Percentiles rank a stretch among this genome's conserved stretches.
These are phyloP conservation scores for Scelioninae gen. 1 DNA, from an alignment of 2,888 invertebrate species.

Conservation along the genomic window DNA sequence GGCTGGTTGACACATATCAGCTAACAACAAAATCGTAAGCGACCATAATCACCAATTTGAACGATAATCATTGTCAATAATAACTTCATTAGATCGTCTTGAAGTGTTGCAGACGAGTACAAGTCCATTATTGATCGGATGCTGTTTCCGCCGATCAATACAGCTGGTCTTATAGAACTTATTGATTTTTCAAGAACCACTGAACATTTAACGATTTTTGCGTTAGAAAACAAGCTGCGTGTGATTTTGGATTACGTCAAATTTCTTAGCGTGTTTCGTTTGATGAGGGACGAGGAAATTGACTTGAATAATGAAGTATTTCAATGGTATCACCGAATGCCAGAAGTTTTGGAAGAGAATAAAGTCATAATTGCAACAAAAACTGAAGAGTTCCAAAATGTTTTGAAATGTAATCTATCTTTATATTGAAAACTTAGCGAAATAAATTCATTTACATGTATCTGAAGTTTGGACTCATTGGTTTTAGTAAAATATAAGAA, in stretches of 20 bases:
- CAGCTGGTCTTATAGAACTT: constrained; percentile 93
- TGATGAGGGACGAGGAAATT: constrained; percentile 92
- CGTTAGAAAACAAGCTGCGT: constrained; percentile 91
- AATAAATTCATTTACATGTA: not conserved
- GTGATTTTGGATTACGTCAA: constrained; percentile 89
- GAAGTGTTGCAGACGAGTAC: constrained; percentile 93
- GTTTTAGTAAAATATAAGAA: constrained; percentile 88
- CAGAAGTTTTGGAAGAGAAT: constrained; percentile 92
- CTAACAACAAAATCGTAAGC: constrained; percentile 89
- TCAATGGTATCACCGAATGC: constrained; percentile 93
- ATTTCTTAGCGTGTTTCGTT: constrained; percentile 93
- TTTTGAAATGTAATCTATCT: constrained; percentile 87
- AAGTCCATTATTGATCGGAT: constrained; percentile 91
- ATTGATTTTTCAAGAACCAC: constrained; percentile 91
- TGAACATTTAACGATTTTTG: constrained; percentile 88
- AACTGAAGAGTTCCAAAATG: constrained; percentile 93
- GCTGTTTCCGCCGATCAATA: constrained; percentile 91
- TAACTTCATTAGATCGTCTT: constrained; percentile 55
- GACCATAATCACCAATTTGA: too few species aligned
- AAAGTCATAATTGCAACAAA: constrained; percentile 91
- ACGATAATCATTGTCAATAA: not conserved
- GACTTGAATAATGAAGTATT: constrained; percentile 93
- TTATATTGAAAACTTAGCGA: too few species aligned
- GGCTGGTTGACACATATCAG: constrained; percentile 93
- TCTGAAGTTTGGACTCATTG: constrained; percentile 1